Evolutionary conservation across 2,888 invertebrate species (phyloP).

Genomic region (Netelia virgata): DNA sequence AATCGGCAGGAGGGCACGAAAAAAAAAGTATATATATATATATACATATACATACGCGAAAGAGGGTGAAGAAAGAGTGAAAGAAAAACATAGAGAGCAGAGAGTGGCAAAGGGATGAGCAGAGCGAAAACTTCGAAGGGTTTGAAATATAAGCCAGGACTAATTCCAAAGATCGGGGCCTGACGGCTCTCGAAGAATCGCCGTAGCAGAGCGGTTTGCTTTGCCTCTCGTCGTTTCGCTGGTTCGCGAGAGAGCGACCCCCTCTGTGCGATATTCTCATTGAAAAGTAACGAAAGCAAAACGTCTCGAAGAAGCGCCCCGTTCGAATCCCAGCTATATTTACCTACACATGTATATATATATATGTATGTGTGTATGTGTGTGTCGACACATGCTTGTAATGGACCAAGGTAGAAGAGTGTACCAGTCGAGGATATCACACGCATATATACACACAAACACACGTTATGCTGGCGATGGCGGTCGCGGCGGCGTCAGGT

Average conservation of each 20-base stretch:
- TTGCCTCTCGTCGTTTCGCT: slow-evolving; percentile 38
- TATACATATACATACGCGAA: slow-evolving; percentile 4
- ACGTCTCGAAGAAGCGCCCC: slow-evolving; percentile 65
- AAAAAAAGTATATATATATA: slow-evolving; percentile 18
- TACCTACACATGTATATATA: slow-evolving; percentile 48
- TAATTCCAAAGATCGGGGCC: slow-evolving; percentile 68
- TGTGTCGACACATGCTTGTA: not conserved
- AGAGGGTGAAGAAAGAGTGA: not conserved
- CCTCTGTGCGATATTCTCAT: slow-evolving; percentile 77
- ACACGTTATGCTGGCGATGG: slow-evolving; percentile 31
- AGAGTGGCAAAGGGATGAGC: not conserved
- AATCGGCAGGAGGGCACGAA: slow-evolving; percentile 30
- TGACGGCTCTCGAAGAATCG: slow-evolving; percentile 55
- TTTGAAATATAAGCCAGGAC: slow-evolving; percentile 73
- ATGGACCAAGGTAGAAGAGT: slow-evolving; percentile 14
- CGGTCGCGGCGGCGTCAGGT: slow-evolving; percentile 75
- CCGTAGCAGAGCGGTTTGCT: slow-evolving; percentile 41
- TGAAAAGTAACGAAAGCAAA: slow-evolving; percentile 77
- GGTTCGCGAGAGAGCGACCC: slow-evolving; percentile 62
- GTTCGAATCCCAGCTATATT: slow-evolving; percentile 53
- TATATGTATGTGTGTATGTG: not conserved
- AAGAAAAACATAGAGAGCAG: slow-evolving; percentile 21
- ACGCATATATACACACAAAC: not conserved
- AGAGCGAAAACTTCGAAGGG: slow-evolving; percentile 62
- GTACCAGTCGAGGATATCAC: slow-evolving; percentile 44